Conservation (phyloP, 2,888 invertebrate species). For the Agrochola litura region DNA sequence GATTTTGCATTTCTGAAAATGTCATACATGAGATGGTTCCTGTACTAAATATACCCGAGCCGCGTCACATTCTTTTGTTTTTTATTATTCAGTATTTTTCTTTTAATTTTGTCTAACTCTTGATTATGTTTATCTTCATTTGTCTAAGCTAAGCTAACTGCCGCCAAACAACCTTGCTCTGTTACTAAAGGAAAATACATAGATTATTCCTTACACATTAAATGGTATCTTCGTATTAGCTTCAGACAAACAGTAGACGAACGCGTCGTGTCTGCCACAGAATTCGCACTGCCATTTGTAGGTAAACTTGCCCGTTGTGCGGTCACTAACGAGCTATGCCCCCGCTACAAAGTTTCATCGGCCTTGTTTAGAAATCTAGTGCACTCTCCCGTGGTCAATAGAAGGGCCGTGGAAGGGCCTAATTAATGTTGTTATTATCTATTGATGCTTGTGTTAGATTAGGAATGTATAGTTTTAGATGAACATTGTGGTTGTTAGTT, state of each 20-base stretch:
- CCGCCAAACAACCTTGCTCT: background rate
- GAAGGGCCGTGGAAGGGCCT: background rate
- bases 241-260: conserved; percentile 21
- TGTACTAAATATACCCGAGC: background rate
- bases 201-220: background rate
- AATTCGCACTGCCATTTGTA: conserved; percentile 46
- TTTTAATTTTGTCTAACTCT: background rate
- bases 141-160: background rate
- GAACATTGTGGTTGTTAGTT: background rate
- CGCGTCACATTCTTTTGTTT: background rate
- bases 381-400: conserved; percentile 25
- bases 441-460: background rate
- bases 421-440: conserved; percentile 37
- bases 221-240: background rate
- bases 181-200: background rate
- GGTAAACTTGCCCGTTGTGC: conserved; percentile 49
- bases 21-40: background rate
- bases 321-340: conserved; percentile 60
- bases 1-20: background rate
- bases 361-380: conserved; percentile 55
- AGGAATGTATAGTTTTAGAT: background rate
- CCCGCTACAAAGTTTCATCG: conserved; percentile 58
- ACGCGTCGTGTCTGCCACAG: conserved; percentile 32
- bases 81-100: background rate
- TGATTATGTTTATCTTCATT: background rate